phyloP scores from a whole-genome alignment of 2,888 invertebrate genomes.

The Hemaris fuciformis region DNA sequence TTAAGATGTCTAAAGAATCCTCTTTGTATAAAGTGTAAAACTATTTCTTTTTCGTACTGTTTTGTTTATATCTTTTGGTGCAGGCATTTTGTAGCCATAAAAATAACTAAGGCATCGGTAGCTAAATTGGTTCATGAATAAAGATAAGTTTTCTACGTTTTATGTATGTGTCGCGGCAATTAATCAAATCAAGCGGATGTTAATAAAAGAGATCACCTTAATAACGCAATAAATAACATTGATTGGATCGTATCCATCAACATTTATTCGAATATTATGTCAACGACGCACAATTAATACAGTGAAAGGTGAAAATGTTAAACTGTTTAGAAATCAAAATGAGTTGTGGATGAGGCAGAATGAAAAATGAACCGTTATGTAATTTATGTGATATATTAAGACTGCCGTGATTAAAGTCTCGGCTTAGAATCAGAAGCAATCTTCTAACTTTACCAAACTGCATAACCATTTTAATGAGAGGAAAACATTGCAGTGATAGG shows the following conservation, averaged over 20 bases:
- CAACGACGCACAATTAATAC: slow-evolving; percentile 18
- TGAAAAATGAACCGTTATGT: slow-evolving; percentile 11
- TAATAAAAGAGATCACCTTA: slow-evolving; percentile 20
- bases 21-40: no score
- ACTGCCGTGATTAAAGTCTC: no score
- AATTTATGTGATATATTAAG: neutral
- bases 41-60: no score
- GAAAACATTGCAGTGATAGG: no score
- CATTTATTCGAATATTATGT: slow-evolving; percentile 25
- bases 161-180: slow-evolving; percentile 21
- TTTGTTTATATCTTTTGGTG: no score
- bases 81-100: neutral
- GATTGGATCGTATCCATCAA: slow-evolving; percentile 23
- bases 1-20: no score
- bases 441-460: no score
- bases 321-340: slow-evolving; percentile 12
- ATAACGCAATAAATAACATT: slow-evolving; percentile 23
- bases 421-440: no score
- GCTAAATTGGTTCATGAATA: slow-evolving; percentile 15
- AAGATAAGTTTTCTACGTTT: slow-evolving; percentile 23
- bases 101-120: slow-evolving; percentile 1
- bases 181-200: slow-evolving; percentile 15
- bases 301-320: slow-evolving; percentile 14
- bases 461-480: no score
- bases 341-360: slow-evolving; percentile 4